A percentile compares a stretch with the other conserved stretches of the same genome.
phyloP scores from a whole-genome alignment of 2,797 vertebrate genomes.

The Pteronotus mesoamericanus region DNA sequence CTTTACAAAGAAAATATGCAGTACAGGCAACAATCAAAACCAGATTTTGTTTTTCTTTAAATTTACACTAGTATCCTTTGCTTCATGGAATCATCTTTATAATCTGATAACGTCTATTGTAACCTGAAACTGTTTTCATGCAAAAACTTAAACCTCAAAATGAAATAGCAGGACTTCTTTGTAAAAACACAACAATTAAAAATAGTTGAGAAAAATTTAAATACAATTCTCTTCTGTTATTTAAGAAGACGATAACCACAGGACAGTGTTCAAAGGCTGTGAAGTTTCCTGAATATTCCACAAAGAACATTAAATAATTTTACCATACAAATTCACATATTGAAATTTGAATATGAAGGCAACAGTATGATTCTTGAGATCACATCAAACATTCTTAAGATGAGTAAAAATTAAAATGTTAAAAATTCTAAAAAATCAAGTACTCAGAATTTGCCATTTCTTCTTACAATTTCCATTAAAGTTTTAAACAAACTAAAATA shows the following conservation, averaged over 20 bases:
- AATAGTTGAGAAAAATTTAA: neutral
- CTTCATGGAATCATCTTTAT: slow-evolving; percentile 30
- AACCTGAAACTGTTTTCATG: slow-evolving; percentile 44
- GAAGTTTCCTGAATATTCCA: slow-evolving; percentile 33
- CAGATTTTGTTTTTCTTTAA: neutral
- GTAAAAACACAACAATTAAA: slow-evolving; percentile 33
- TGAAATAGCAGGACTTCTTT: slow-evolving; percentile 17
- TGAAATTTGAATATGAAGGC: slow-evolving; percentile 46
- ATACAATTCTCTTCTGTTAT: neutral
- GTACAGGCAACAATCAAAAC: neutral
- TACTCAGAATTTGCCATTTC: neutral
- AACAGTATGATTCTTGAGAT: slow-evolving; percentile 13
- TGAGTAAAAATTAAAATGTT: slow-evolving; percentile 29
- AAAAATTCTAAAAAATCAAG: slow-evolving; percentile 41
- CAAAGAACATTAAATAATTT: slow-evolving; percentile 21
- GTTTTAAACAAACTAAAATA: slow-evolving; percentile 17
- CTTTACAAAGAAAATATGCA: slow-evolving; percentile 29
- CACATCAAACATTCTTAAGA: neutral
- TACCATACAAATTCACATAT: slow-evolving; percentile 25
- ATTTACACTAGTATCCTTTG: slow-evolving; percentile 13
- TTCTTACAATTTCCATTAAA: slow-evolving; percentile 2
- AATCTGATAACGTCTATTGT: neutral
- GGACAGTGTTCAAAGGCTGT: neutral
- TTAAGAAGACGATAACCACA: slow-evolving; percentile 1
- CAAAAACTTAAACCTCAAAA: slow-evolving; percentile 49